Conservation (phyloP, 1,140 invertebrate genomes). For the Dinothrombium tinctorium region DNA sequence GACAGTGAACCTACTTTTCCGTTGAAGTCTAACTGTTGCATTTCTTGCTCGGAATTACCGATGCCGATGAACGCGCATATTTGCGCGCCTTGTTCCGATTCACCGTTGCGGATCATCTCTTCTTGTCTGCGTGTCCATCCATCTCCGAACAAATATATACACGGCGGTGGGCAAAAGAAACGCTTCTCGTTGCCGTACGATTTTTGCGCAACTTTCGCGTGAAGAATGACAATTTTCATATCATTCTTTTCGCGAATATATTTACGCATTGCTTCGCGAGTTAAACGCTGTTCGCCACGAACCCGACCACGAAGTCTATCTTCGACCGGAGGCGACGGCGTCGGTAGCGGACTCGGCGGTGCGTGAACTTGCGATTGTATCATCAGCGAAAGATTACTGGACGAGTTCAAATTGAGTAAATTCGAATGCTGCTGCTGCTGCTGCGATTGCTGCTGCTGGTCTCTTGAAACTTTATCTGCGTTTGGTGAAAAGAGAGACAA, state of each 20-base stretch:
- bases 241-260: slow-evolving; percentile 80
- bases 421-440: too few relatives aligned
- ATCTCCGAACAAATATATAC: slow-evolving; percentile 90
- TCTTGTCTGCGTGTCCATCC: slow-evolving; percentile 87
- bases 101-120: slow-evolving; percentile 53
- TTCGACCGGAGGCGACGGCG: too few relatives aligned
- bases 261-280: slow-evolving; percentile 80
- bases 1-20: slow-evolving; percentile 28
- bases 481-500: too few relatives aligned
- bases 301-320: too few relatives aligned
- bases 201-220: slow-evolving; percentile 95
- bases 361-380: too few relatives aligned
- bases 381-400: too few relatives aligned
- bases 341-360: too few relatives aligned
- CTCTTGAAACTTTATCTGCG: too few relatives aligned
- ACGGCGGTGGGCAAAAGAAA: slow-evolving; percentile 98
- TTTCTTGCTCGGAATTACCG: slow-evolving; percentile 92
- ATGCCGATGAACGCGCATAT: slow-evolving; percentile 96
- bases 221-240: slow-evolving; percentile 87
- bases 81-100: slow-evolving; percentile 66
- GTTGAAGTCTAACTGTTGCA: slow-evolving; percentile 92
- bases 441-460: too few relatives aligned
- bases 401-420: too few relatives aligned
- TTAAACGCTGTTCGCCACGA: slow-evolving; percentile 30
- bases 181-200: slow-evolving; percentile 99